Conservation (phyloP, 2,888 invertebrate species). For the Choristoneura rosaceana region DNA sequence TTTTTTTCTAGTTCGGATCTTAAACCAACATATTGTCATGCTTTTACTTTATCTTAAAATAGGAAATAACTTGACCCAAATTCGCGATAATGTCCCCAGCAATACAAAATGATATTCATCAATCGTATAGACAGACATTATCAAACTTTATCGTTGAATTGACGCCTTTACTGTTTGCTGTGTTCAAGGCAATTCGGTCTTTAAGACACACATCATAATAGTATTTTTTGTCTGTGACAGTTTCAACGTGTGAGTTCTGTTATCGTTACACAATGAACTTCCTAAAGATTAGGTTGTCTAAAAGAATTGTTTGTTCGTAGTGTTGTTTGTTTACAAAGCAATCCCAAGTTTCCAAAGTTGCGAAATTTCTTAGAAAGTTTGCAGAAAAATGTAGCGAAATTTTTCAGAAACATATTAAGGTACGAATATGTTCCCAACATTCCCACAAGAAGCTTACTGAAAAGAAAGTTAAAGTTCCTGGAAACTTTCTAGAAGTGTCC, state of each 20-base stretch:
- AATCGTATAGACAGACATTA: constrained; percentile 23
- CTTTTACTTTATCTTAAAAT: background rate
- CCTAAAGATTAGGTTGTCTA: background rate
- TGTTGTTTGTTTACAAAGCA: background rate
- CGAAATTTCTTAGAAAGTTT: no score
- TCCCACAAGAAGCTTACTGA: no score
- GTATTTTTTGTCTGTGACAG: constrained; percentile 54
- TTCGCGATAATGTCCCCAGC: background rate
- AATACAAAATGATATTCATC: constrained; percentile 18
- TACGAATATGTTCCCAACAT: no score
- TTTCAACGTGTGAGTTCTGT: background rate
- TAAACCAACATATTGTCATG: no score
- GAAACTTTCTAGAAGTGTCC: no score
- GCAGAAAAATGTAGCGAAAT: no score
- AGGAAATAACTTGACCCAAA: constrained; percentile 2
- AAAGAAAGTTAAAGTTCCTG: no score
- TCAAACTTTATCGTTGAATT: constrained; percentile 3
- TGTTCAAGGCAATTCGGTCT: background rate
- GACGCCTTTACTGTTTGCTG: background rate
- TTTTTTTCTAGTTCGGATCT: no score
- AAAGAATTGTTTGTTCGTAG: background rate
- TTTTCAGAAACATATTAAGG: no score
- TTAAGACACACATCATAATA: background rate
- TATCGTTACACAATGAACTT: background rate
- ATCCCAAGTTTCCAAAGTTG: no score